phyloP scores from a whole-genome alignment of 2,797 vertebrate genomes.

The Pangasius mekongensis region DNA sequence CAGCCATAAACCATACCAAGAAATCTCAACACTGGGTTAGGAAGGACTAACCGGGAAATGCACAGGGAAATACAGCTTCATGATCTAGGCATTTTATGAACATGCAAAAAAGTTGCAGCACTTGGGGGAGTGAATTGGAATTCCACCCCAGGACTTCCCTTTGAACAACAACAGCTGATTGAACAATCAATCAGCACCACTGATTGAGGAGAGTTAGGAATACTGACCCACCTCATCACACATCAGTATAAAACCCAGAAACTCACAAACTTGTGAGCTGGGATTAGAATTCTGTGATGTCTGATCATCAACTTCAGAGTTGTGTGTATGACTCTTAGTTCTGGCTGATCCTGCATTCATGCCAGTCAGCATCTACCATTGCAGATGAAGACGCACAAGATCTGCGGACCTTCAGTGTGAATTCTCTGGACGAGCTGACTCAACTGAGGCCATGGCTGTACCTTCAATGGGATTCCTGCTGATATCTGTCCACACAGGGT shows the following conservation, averaged over 20 bases:
- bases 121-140: background rate
- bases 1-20: background rate
- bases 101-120: background rate
- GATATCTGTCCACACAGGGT: background rate
- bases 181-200: background rate
- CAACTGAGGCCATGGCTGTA: background rate
- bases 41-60: background rate
- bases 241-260: background rate
- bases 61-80: background rate
- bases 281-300: background rate
- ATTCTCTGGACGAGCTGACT: background rate
- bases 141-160: background rate
- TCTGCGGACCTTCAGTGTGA: background rate
- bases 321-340: background rate
- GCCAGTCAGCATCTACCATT: background rate
- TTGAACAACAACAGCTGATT: constrained; percentile 15
- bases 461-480: background rate
- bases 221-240: background rate
- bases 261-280: background rate
- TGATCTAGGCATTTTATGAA: background rate
- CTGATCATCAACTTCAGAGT: background rate
- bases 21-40: too few relatives aligned
- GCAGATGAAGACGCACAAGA: background rate
- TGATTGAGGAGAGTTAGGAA: background rate
- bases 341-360: background rate